phyloP scores from a whole-genome alignment of 2,113 vertebrate species.

The Ceyx cyanopectus region DNA sequence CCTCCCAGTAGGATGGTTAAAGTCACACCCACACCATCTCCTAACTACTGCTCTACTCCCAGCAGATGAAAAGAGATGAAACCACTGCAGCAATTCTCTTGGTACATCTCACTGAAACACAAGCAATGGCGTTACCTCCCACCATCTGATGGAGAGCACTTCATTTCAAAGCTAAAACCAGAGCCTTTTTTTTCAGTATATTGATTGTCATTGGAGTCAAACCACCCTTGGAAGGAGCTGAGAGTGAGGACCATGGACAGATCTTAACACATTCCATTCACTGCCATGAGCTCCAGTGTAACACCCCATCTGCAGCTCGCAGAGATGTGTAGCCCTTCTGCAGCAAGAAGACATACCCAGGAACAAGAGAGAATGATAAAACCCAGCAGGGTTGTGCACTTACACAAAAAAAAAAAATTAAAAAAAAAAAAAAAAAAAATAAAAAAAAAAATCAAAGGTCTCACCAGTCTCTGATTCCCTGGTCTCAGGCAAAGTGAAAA shows the following conservation, averaged over 20 bases:
- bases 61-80: neutral
- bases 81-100: neutral
- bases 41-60: neutral
- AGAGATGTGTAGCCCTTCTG: neutral
- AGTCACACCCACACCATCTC: neutral
- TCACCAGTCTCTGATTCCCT: neutral
- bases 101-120: neutral
- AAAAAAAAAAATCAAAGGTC: neutral
- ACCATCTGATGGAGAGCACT: neutral
- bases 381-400: neutral
- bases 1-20: neutral
- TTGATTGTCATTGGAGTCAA: neutral
- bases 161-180: neutral
- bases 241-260: conserved; percentile 68
- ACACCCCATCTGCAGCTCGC: neutral
- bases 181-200: neutral
- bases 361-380: neutral
- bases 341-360: neutral
- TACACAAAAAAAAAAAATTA: neutral
- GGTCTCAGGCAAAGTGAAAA: neutral
- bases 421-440: neutral
- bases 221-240: neutral
- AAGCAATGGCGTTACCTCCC: neutral
- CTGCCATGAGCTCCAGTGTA: neutral
- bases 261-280: neutral